Base-by-base conservation (phyloP, 2,888 invertebrate genomes). In the Trilocha varians region DNA sequence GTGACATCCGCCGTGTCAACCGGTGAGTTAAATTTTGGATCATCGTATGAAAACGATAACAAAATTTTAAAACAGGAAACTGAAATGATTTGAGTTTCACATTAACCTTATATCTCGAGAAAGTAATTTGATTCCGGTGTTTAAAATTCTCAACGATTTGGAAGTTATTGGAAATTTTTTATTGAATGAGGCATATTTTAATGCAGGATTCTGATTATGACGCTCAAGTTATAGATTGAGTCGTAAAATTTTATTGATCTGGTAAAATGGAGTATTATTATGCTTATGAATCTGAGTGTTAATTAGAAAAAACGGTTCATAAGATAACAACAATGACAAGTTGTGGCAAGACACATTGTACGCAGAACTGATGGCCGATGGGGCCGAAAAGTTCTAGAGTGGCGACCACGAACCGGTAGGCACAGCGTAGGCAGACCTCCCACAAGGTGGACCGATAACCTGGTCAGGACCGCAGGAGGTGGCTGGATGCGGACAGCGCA, bases 1-100 rank as follows among this genome's bases (percentile, higher is more conserved):
- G 62, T 69, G 64, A 70, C 63, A 75, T 70, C 68, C 69, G 60
- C 60, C 53, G 60, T 57, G 57, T 62, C 61, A 65, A 62, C 62
- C 57, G 60, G 56, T 54, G 59, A 59, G 53, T 49, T 57, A 48
- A 55, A 62, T 68, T 70, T 67, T 55, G 53, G 58, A 66, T 55
- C 62, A 62, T 49, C 54, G 57, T 46, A 51, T 48, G 48, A 58
- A 58, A 58, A 45, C 25, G 37, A 34, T 42, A 42, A 18, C 37
- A 37, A 16, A 34, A 46, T 48, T 50, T 57, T 53, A 48, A 50
- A 56, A 66, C 60, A 55, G 65, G 61, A 65, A 65, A 61, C 63
- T 53, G 59, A 60, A 53, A 55, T 52, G 53, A 57, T 63, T 65
- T 63, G 55, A 58, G 52, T 61, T 58, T 55, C 53, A 52, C 35